Conservation (phyloP, 2,888 invertebrate species). For the Slavum lentiscoides region DNA sequence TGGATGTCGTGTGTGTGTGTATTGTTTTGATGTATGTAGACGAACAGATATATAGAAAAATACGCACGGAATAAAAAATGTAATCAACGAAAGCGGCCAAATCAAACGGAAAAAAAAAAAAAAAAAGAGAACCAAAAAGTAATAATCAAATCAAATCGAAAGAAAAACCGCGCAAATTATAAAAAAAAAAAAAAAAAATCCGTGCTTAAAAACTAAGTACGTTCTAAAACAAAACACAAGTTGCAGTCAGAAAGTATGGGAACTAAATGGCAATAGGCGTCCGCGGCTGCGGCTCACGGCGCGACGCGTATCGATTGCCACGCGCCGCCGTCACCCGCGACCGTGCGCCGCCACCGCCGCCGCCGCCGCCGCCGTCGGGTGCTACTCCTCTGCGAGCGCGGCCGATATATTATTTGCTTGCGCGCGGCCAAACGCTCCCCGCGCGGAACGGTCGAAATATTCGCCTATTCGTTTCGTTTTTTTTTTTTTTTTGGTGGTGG, state of each 20-base stretch:
- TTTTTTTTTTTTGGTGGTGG: no score
- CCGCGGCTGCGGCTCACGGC: slow-evolving; percentile 29
- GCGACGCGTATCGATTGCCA: slow-evolving; percentile 7
- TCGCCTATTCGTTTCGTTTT: no score
- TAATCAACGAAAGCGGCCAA: slow-evolving; percentile 38
- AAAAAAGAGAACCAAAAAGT: slow-evolving; percentile 41
- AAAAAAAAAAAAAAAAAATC: slow-evolving; percentile 58
- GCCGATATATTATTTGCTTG: no score
- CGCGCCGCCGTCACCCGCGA: neutral
- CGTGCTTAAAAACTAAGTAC: slow-evolving; percentile 58
- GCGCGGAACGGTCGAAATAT: no score
- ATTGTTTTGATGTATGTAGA: neutral
- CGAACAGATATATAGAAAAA: neutral
- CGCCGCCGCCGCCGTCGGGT: neutral
- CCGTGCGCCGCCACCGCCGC: slow-evolving; percentile 3
- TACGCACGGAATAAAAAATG: slow-evolving; percentile 15
- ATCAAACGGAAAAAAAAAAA: neutral
- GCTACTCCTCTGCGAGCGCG: slow-evolving; percentile 14
- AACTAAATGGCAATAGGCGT: slow-evolving; percentile 64
- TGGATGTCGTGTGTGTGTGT: neutral
- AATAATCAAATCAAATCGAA: slow-evolving; percentile 58
- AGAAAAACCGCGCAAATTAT: slow-evolving; percentile 20
- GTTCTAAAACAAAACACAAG: slow-evolving; percentile 68
- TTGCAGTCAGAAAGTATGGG: slow-evolving; percentile 68
- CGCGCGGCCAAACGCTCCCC: no score